These are phyloP conservation scores for Tetrax tetrax DNA, from an alignment of 2,113 vertebrate species.

Conservation along the genomic window DNA sequence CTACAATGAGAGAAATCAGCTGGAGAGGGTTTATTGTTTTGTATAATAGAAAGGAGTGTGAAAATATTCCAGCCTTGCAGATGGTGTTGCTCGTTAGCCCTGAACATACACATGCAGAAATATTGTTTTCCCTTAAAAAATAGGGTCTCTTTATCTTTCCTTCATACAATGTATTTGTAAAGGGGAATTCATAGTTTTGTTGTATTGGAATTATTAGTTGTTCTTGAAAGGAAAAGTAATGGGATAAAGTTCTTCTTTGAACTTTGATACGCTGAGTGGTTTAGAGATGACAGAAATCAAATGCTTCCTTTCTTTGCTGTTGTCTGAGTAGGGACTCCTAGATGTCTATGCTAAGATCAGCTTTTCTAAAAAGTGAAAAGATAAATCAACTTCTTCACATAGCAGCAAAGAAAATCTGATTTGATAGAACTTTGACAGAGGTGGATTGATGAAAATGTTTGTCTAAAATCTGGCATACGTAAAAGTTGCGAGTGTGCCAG, in stretches of 20 bases:
- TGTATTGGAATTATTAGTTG: slow-evolving; percentile 57
- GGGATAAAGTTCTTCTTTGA: slow-evolving; percentile 46
- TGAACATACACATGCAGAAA: slow-evolving; percentile 62
- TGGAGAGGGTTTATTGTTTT: slow-evolving; percentile 79
- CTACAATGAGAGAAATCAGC: slow-evolving; percentile 78
- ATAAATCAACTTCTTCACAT: not conserved
- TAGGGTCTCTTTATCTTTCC: not conserved
- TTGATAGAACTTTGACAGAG: not conserved
- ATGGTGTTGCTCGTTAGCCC: slow-evolving; percentile 74
- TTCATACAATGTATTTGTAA: slow-evolving; percentile 55
- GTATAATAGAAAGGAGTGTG: slow-evolving; percentile 75
- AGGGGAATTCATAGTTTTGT: slow-evolving; percentile 60
- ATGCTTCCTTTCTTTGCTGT: not conserved
- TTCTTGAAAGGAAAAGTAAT: slow-evolving; percentile 60
- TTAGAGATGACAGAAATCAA: slow-evolving; percentile 28
- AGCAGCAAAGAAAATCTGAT: not conserved
- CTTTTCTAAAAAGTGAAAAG: slow-evolving; percentile 47
- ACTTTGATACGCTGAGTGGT: slow-evolving; percentile 2
- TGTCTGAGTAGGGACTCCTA: not conserved
- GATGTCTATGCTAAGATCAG: not conserved
- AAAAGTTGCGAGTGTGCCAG: not conserved
- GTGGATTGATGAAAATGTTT: not conserved
- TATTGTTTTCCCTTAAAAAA: slow-evolving; percentile 66
- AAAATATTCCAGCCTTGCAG: slow-evolving; percentile 76
- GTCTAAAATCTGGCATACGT: not conserved